Evolutionary conservation across 2,888 invertebrate genomes (phyloP).

Genomic region (Amblyjoppa proteus): DNA sequence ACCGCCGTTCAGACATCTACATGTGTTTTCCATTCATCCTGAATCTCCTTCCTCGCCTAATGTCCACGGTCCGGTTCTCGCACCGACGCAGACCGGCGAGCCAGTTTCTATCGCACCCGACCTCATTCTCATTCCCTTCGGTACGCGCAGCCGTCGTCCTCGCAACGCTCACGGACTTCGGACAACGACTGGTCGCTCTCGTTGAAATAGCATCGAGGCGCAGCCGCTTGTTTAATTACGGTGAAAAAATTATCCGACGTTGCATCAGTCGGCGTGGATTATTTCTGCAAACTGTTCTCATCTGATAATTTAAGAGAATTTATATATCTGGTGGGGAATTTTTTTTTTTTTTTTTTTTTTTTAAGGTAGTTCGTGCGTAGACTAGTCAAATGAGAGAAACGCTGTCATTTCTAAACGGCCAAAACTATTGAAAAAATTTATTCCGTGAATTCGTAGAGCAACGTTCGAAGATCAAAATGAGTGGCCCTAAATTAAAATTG

Average conservation of each 20-base stretch:
- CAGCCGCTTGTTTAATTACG: not conserved
- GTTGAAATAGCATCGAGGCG: conserved; percentile 59
- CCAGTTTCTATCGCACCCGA: conserved; percentile 45
- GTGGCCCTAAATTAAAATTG: no score
- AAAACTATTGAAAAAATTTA: no score
- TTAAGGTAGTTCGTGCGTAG: no score
- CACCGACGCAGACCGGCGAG: conserved; percentile 36
- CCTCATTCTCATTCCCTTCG: conserved; percentile 45
- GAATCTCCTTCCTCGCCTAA: conserved; percentile 63
- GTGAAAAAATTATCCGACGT: not conserved
- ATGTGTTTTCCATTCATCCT: conserved; percentile 83
- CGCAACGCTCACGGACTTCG: conserved; percentile 24
- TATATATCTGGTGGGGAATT: no score
- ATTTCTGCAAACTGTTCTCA: no score
- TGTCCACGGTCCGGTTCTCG: conserved; percentile 65
- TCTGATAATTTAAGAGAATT: no score
- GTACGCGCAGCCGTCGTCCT: conserved; percentile 30
- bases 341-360: no score
- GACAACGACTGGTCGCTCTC: conserved; percentile 32
- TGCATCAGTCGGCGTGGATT: not conserved
- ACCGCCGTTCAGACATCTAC: conserved; percentile 76
- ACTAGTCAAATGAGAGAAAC: not conserved
- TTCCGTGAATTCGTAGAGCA: no score
- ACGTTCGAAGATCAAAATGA: no score
- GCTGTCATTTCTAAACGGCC: no score